Evolutionary conservation across 2,888 invertebrate genomes (phyloP).

Genomic region (Epinotia ramella): DNA sequence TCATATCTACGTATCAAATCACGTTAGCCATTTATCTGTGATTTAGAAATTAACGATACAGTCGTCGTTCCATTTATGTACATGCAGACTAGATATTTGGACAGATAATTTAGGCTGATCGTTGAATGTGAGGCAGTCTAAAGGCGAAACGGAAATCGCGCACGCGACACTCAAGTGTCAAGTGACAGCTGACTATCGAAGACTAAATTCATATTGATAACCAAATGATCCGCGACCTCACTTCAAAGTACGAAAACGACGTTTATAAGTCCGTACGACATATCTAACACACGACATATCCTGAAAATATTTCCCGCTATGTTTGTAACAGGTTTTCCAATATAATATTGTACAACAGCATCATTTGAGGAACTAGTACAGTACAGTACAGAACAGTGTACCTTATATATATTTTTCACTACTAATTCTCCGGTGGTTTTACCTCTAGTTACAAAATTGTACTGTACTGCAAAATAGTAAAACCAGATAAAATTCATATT

Average conservation of each 20-base stretch:
- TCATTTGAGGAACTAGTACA: background rate
- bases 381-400: too few species aligned
- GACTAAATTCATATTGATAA: background rate
- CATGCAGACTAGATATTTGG: conserved; percentile 21
- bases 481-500: background rate
- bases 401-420: too few species aligned
- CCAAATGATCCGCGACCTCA: background rate
- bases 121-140: conserved; percentile 1
- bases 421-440: too few species aligned
- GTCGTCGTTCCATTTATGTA: conserved; percentile 8
- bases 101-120: conserved; percentile 14
- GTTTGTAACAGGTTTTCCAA: background rate
- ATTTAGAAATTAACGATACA: conserved; percentile 29
- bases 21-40: background rate
- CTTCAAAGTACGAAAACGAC: background rate
- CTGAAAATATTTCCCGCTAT: background rate
- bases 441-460: too few species aligned
- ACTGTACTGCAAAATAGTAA: background rate
- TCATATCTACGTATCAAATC: conserved; percentile 7
- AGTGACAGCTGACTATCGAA: background rate
- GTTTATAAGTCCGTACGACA: too few species aligned
- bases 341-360: background rate
- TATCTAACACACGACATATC: background rate
- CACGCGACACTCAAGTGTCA: background rate
- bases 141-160: background rate